Base-by-base conservation (phyloP, 2,888 invertebrate genomes). In the Ochropleura plecta region DNA sequence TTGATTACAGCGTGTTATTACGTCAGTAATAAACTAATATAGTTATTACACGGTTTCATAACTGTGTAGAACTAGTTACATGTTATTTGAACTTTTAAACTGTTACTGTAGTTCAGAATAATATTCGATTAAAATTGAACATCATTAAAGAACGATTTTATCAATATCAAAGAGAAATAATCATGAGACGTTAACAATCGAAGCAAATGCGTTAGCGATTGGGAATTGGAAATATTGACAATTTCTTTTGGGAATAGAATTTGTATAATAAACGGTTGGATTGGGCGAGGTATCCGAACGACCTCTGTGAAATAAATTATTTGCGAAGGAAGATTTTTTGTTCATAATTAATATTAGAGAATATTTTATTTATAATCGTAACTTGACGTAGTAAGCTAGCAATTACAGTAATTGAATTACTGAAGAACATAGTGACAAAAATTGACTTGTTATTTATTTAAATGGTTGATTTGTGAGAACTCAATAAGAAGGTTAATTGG, bases 131-230 rank as follows among this genome's bases (percentile, higher is more conserved):
- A 30, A 80, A 76, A 71, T 62, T 82, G 62, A 66, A 64, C 51
- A 57, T 78, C 44, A 73, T 81, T 82, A 70, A 40, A 63, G 64
- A 57, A 57, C 40, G 42, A 79, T 72, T 85, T 76, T 51, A 83
- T 72, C 60, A 77, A 81, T 77, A 73, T 71, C 55, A 20, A 71
- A 67, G 49, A 53, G 60, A 64, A 81, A 63, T 72, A 8, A 46
- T 70, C 66, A 53, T 59, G 63, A 66, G 81, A 68, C 49, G 64
- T 60, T 86, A 75, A 79, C 88, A 86, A 88, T 86, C 71, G 70
- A 79, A 65, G n/a, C 60, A 86, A 84, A 40, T 40, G 30, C 59
- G 16, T 59, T 59, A 59, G 5, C 59, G 40, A 86, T 84, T 86
- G 73, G 67, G 42, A 78, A 67, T 69, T 63, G 70, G 73, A 83